These are phyloP conservation scores for Piezodorus guildinii DNA, from an alignment of 1,140 invertebrate species.

Conservation along the genomic window DNA sequence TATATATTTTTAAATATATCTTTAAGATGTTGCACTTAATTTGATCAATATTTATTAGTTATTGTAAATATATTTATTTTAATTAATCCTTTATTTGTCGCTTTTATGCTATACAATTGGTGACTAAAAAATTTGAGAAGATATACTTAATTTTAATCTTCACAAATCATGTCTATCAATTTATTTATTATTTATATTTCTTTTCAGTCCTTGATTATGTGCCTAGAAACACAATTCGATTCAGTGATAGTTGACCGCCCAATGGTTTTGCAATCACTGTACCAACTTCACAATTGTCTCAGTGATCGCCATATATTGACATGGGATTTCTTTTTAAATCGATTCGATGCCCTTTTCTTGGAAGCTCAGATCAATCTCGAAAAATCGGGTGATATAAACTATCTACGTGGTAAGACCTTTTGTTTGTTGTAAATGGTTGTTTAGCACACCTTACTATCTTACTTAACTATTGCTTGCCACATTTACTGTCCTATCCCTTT, in stretches of 20 bases:
- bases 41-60: too few relatives aligned
- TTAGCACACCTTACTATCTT: slow-evolving; percentile 5
- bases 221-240: slow-evolving; percentile 85
- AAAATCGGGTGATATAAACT: slow-evolving; percentile 63
- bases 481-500: slow-evolving; percentile 7
- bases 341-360: slow-evolving; percentile 90
- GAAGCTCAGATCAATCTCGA: slow-evolving; percentile 88
- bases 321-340: slow-evolving; percentile 97
- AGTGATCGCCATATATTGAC: slow-evolving; percentile 79
- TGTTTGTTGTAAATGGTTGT: slow-evolving; percentile 4
- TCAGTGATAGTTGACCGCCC: slow-evolving; percentile 90
- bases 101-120: too few relatives aligned
- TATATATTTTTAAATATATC: too few relatives aligned
- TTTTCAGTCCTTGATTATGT: slow-evolving; percentile 66
- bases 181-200: not conserved
- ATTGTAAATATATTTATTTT: too few relatives aligned
- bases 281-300: slow-evolving; percentile 86
- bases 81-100: too few relatives aligned
- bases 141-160: too few relatives aligned
- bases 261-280: slow-evolving; percentile 92
- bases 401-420: slow-evolving; percentile 55
- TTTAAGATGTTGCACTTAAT: too few relatives aligned
- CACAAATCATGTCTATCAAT: too few relatives aligned
- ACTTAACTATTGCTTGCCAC: slow-evolving; percentile 11
- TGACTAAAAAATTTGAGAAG: too few relatives aligned